Evolutionary conservation across 2,113 vertebrate species (phyloP).

Genomic region (Corythaeola cristata): DNA sequence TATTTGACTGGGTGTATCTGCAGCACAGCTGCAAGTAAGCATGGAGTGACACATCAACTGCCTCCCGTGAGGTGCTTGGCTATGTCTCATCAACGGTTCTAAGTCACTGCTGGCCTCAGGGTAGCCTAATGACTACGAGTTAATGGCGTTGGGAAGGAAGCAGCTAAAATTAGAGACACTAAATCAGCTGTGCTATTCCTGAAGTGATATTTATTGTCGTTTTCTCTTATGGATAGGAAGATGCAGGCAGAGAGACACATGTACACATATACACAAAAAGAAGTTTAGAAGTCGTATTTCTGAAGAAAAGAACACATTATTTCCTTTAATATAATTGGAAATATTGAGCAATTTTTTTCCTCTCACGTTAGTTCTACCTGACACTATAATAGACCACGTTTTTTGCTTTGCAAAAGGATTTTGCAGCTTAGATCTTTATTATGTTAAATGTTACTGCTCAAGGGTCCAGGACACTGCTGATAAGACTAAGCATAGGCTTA

Average conservation of each 20-base stretch:
- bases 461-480: not conserved
- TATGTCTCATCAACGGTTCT: not conserved
- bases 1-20: not conserved
- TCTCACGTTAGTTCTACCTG: not conserved
- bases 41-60: not conserved
- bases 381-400: not conserved
- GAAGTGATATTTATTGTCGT: not conserved
- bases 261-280: not conserved
- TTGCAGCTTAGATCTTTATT: not conserved
- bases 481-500: not conserved
- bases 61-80: not conserved
- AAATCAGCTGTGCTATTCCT: not conserved
- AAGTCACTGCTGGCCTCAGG: not conserved
- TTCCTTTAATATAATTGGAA: not conserved
- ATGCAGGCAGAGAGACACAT: not conserved
- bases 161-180: not conserved
- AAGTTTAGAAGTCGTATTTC: not conserved
- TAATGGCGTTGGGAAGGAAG: not conserved
- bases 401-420: not conserved
- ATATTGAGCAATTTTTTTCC: not conserved
- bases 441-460: not conserved
- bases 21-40: not conserved
- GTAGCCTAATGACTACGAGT: not conserved
- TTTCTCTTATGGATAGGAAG: not conserved
- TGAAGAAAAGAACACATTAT: not conserved